Base-by-base conservation (phyloP, 2,888 invertebrate genomes). In the Agrotis ipsilon region DNA sequence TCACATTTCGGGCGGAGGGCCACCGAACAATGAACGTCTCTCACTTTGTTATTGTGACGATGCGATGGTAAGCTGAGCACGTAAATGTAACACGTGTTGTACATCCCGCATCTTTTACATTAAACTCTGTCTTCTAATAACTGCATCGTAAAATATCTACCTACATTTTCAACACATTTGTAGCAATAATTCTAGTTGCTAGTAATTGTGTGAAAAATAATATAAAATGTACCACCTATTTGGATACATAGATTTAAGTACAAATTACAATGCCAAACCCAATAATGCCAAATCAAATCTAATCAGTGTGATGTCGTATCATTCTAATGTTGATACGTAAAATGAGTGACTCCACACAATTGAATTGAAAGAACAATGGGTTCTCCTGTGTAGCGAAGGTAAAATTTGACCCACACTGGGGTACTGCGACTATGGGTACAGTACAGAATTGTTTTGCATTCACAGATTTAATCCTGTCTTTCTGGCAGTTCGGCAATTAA, bases 41-140 rank as follows among this genome's bases (percentile, higher is more conserved):
- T 90, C 88, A 91, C 91, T 93, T 92, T 93, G 93, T 94, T 93
- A 93, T 93, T 92, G 91, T 92, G 92, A 91, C 89, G 91, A 88
- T 87, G 87, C 89, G 91, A 88, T 87, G 87, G 88, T 91, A 91
- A 92, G 91, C 89, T 81, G 81, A 91, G 14, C 55, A 55, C 19
- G 32, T 55, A 32, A 55, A 94, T 94, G 94, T 94, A 91, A 91
- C 95, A 94, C 94, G 94, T 94, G 94, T 94, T 93, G 85, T 84
- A 86, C 89, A 89, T 92, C 88, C 7, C 18, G 54, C 54, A n/a
- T 55, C 55, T 55, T 55, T 55, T 55, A 32, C 55, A 19, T n/a
- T 32, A 55, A n/a, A 32, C 6, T 14, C 55, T n/a, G 55, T 32
- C 32, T 55, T 13, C n/a, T 27, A 54, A 54, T 54, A 54, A 54